Percentiles rank a stretch among this genome's conserved stretches.
Evolutionary conservation across 2,797 vertebrate genomes (phyloP).

Genomic region (Pseudopleuronectes americanus): DNA sequence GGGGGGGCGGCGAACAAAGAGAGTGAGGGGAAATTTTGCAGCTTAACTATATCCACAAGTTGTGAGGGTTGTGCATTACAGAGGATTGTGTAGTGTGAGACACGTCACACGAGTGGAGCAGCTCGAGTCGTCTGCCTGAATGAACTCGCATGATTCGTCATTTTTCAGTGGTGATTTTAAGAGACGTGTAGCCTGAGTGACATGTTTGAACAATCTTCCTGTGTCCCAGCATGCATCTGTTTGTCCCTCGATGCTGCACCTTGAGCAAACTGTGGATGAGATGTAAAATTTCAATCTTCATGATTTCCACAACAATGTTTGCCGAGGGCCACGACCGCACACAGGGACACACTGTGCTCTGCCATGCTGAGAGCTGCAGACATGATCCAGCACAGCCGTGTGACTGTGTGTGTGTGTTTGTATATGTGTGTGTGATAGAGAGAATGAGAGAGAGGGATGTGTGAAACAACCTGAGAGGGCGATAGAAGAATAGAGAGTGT

Average conservation of each 20-base stretch:
- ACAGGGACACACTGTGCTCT: neutral
- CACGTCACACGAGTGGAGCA: too few species aligned
- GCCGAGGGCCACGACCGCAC: neutral
- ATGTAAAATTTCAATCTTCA: neutral
- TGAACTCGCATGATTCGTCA: too few species aligned
- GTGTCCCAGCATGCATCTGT: neutral
- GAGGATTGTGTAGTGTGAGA: too few species aligned
- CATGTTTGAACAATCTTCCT: too few species aligned
- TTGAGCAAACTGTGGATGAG: neutral
- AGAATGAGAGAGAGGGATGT: neutral
- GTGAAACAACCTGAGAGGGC: constrained; percentile 1
- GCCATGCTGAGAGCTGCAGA: constrained; percentile 11
- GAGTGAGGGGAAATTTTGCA: too few species aligned
- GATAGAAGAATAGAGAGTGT: neutral
- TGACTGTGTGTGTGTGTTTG: too few species aligned
- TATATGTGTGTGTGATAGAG: neutral
- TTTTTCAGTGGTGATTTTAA: too few species aligned
- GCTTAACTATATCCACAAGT: too few species aligned
- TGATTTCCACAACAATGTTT: neutral
- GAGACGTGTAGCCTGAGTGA: too few species aligned
- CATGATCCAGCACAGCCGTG: constrained; percentile 9
- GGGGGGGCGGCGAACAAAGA: too few species aligned
- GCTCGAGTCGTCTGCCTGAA: too few species aligned
- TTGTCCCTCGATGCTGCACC: neutral
- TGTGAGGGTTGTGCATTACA: too few species aligned